Conservation (phyloP, 2,113 vertebrate species). For the Leptodactylus fuscus region DNA sequence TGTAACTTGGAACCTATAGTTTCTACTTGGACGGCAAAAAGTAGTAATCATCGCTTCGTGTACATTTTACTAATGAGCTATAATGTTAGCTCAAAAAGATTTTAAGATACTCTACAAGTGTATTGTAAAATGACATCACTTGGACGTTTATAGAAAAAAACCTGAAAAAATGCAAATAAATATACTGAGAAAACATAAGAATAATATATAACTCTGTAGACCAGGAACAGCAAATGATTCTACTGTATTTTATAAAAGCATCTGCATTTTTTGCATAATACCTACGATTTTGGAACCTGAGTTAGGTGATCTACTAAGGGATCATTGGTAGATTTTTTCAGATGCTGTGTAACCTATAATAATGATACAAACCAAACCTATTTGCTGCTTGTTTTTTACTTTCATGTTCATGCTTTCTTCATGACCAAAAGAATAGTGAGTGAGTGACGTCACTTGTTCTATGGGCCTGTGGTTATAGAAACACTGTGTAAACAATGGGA, state of each 20-base stretch:
- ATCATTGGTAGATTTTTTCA: background rate
- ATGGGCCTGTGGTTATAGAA: too few species aligned
- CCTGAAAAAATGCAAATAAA: background rate
- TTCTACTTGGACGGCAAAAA: slow-evolving; percentile 29
- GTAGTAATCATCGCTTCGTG: slow-evolving; percentile 11
- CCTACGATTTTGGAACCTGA: background rate
- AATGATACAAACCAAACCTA: background rate
- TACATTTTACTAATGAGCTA: slow-evolving; percentile 20
- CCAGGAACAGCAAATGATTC: background rate
- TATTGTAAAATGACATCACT: background rate
- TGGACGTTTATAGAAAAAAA: background rate
- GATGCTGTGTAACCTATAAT: background rate
- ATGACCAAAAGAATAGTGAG: too few species aligned
- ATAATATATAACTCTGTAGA: background rate
- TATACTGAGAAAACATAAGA: background rate
- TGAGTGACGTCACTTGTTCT: too few species aligned
- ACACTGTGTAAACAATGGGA: too few species aligned
- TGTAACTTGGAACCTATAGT: background rate
- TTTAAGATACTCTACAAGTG: background rate
- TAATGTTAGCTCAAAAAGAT: background rate
- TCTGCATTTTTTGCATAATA: background rate
- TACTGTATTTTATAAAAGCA: background rate
- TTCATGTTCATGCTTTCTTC: too few species aligned
- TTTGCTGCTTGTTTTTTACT: background rate
- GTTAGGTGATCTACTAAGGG: background rate